Percentiles rank a stretch among this genome's conserved stretches.
phyloP scores from a whole-genome alignment of 2,888 invertebrate genomes.

The Sussaba pulchella region DNA sequence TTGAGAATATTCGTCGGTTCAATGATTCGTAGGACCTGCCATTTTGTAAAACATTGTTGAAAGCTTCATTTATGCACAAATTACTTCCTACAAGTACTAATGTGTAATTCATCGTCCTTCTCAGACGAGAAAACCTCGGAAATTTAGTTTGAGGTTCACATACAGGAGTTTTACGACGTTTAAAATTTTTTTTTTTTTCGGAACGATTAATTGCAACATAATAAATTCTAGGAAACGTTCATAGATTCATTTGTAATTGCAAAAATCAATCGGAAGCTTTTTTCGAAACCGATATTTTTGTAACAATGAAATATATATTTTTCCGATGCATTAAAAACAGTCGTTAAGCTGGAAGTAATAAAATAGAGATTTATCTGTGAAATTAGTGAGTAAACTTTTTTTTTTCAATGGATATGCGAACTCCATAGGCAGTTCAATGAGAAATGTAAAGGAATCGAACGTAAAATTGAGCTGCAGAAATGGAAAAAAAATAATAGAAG shows the following conservation, averaged over 20 bases:
- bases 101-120: background rate
- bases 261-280: constrained; percentile 4
- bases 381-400: too few species aligned
- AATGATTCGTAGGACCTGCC: constrained; percentile 34
- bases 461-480: too few species aligned
- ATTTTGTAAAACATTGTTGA: constrained; percentile 17
- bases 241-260: background rate
- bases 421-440: too few species aligned
- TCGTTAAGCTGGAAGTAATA: background rate
- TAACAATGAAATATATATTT: background rate
- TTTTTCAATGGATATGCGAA: too few species aligned
- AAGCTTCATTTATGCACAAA: background rate
- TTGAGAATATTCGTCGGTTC: constrained; percentile 56
- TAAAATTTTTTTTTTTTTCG: background rate
- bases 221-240: background rate
- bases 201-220: background rate
- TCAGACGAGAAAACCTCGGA: background rate
- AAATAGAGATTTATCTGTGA: too few species aligned
- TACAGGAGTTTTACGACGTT: background rate
- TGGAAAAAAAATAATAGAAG: too few species aligned
- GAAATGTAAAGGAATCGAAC: too few species aligned
- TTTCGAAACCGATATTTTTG: background rate
- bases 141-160: background rate
- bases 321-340: background rate
- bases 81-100: background rate